Percentiles rank a stretch among this genome's conserved stretches.
These are phyloP conservation scores for Acanthosoma haemorrhoidale DNA, from an alignment of 2,888 invertebrate genomes.

Conservation along the genomic window DNA sequence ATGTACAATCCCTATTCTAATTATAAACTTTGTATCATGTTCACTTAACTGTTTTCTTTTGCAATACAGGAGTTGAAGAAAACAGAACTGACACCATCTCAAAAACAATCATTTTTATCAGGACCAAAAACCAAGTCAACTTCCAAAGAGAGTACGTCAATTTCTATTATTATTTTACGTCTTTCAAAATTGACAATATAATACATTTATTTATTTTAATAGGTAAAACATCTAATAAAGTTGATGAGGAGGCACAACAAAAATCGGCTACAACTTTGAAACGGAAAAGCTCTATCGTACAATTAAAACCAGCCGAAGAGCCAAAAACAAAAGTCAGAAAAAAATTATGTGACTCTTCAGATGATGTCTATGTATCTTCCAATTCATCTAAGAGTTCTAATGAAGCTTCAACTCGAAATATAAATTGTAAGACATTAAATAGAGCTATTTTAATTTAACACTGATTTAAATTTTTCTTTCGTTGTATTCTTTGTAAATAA, in stretches of 20 bases:
- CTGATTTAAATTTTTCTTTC: too few relatives aligned
- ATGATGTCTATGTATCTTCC: background rate
- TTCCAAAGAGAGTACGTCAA: background rate
- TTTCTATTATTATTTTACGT: background rate
- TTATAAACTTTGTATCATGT: too few relatives aligned
- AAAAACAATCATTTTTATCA: background rate
- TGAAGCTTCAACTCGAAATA: background rate
- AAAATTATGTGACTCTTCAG: slow-evolving; percentile 19
- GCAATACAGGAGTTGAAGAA: slow-evolving; percentile 18
- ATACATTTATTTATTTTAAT: background rate
- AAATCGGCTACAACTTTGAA: background rate
- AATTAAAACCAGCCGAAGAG: background rate
- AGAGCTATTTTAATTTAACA: background rate
- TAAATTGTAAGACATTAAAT: background rate
- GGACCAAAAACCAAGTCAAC: background rate
- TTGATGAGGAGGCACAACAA: background rate
- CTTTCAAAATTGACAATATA: background rate
- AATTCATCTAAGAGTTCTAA: background rate
- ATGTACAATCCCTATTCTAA: too few relatives aligned
- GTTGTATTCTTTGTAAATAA: too few relatives aligned
- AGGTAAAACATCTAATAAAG: background rate
- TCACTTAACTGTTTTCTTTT: too few relatives aligned
- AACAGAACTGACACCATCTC: background rate
- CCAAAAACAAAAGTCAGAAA: slow-evolving; percentile 21
- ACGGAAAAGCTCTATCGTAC: slow-evolving; percentile 14